These are phyloP conservation scores for Nasonia oneida DNA, from an alignment of 2,888 invertebrate genomes.

Conservation along the genomic window DNA sequence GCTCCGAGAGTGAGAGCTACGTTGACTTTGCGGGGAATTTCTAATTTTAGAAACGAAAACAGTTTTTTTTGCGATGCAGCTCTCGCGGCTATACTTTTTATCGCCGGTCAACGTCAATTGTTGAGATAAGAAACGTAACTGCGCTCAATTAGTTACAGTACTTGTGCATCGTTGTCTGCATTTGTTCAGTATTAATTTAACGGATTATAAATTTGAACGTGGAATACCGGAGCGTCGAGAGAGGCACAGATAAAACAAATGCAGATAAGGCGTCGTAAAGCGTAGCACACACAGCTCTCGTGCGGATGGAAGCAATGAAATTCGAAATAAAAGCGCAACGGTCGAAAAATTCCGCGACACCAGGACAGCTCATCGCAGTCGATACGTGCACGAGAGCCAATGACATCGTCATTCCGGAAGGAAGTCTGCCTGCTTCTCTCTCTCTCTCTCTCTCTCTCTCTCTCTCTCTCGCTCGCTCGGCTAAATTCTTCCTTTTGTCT, in stretches of 20 bases:
- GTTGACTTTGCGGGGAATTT: neutral
- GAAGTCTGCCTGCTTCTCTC: conserved; percentile 11
- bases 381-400: conserved; percentile 3
- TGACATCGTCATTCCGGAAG: conserved; percentile 56
- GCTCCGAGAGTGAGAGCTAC: neutral
- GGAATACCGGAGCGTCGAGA: neutral
- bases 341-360: neutral
- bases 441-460: neutral
- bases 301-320: neutral
- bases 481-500: neutral
- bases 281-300: neutral
- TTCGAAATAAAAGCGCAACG: conserved; percentile 16
- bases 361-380: neutral
- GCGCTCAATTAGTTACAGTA: neutral
- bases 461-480: neutral
- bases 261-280: neutral
- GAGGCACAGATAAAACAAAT: neutral
- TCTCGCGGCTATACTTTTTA: neutral
- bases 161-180: neutral
- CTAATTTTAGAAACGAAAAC: neutral
- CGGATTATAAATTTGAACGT: neutral
- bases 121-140: neutral
- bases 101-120: neutral
- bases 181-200: neutral
- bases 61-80: neutral